These are phyloP conservation scores for Acanthurus lineatus DNA, from an alignment of 2,797 vertebrate species.

Conservation along the genomic window DNA sequence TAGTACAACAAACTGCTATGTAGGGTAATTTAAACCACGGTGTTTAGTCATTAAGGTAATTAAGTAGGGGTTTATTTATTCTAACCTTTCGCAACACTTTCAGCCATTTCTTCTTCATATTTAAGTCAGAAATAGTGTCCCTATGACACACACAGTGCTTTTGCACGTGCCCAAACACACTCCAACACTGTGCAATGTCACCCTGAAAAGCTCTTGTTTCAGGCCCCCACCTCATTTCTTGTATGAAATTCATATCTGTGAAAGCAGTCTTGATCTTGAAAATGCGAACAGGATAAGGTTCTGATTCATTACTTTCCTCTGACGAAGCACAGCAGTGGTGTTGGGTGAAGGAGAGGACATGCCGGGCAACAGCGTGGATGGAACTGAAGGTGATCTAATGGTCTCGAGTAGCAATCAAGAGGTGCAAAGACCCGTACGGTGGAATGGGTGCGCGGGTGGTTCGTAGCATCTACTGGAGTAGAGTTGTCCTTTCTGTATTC, in stretches of 20 bases:
- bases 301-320: conserved; percentile 59
- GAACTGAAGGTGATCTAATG: conserved; percentile 76
- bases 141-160: background rate
- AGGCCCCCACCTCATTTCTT: conserved; percentile 43
- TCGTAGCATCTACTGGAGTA: conserved; percentile 58
- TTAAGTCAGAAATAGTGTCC: too few relatives aligned
- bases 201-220: conserved; percentile 48
- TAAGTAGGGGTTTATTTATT: background rate
- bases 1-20: too few relatives aligned
- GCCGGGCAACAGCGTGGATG: conserved; percentile 56
- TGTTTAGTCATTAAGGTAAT: background rate
- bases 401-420: conserved; percentile 71
- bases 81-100: background rate
- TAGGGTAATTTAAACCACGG: background rate
- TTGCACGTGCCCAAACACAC: background rate
- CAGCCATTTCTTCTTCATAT: too few relatives aligned
- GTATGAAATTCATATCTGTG: conserved; percentile 57
- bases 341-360: conserved; percentile 55
- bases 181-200: conserved; percentile 18
- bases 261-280: conserved; percentile 59
- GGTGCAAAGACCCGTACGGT: conserved; percentile 61
- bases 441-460: conserved; percentile 55
- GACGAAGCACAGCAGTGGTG: conserved; percentile 45
- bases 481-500: conserved; percentile 69
- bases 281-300: conserved; percentile 63